Evolutionary conservation across 2,797 vertebrate species (phyloP).

Genomic region (Acropternis orthonyx): DNA sequence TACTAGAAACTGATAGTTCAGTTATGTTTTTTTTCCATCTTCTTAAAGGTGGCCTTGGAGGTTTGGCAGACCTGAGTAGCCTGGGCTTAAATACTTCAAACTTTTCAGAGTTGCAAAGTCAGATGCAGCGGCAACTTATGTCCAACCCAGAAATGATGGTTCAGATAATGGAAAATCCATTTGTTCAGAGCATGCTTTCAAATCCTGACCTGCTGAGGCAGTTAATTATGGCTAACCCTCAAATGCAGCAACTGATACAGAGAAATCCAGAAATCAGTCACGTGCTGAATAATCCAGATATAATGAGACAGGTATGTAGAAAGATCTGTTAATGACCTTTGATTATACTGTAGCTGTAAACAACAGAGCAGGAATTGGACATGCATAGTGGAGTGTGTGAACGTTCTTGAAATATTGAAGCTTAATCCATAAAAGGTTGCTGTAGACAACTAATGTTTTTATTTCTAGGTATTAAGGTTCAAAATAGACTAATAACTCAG

Average conservation of each 20-base stretch:
- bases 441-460: neutral
- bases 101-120: constrained; percentile 82
- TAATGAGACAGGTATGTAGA: constrained; percentile 84
- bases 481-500: neutral
- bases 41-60: constrained; percentile 78
- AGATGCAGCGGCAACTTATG: constrained; percentile 87
- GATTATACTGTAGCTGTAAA: neutral
- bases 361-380: neutral
- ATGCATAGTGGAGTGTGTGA: neutral
- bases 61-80: constrained; percentile 80
- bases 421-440: neutral
- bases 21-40: neutral
- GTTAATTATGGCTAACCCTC: constrained; percentile 86
- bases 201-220: constrained; percentile 85
- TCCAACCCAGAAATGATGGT: constrained; percentile 87
- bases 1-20: neutral
- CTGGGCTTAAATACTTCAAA: constrained; percentile 81
- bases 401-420: neutral
- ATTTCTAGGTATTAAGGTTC: neutral
- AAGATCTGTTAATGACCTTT: neutral
- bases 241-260: constrained; percentile 87
- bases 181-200: constrained; percentile 86
- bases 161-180: constrained; percentile 83
- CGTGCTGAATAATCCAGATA: constrained; percentile 84
- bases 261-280: constrained; percentile 87